Evolutionary conservation across 2,888 invertebrate species (phyloP).

Genomic region (Deilephila elpenor): DNA sequence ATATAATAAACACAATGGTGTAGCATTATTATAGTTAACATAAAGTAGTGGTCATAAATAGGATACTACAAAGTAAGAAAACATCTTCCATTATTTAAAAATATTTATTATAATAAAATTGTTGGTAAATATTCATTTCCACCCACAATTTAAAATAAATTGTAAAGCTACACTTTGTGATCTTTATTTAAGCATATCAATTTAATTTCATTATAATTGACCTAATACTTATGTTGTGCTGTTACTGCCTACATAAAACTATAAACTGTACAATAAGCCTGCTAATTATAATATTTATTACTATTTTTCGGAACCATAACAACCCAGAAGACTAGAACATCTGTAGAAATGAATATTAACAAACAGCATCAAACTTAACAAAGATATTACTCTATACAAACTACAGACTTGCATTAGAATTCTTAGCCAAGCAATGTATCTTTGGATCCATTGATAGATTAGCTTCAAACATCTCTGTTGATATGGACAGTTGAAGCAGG

Average conservation of each 20-base stretch:
- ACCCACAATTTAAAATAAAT: neutral
- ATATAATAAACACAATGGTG: no score
- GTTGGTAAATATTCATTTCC: neutral
- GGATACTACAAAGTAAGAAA: neutral
- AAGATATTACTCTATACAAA: slow-evolving; percentile 34
- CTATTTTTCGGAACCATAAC: neutral
- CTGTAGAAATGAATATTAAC: slow-evolving; percentile 50
- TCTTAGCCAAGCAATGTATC: neutral
- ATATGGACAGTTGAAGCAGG: neutral
- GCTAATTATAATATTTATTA: neutral
- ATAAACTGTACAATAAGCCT: neutral
- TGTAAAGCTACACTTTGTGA: neutral
- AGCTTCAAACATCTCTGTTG: neutral
- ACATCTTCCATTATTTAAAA: neutral
- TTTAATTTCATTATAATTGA: neutral
- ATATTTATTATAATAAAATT: slow-evolving; percentile 8
- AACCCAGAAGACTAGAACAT: neutral
- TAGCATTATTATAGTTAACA: no score
- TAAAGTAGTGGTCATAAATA: no score
- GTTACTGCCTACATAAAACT: neutral
- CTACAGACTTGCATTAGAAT: slow-evolving; percentile 28
- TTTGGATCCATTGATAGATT: neutral
- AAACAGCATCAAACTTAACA: slow-evolving; percentile 38
- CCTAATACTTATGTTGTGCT: no score
- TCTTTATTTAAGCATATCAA: neutral